Conservation (phyloP, 2,797 vertebrate genomes). For the Amblyopsis hoosieri region DNA sequence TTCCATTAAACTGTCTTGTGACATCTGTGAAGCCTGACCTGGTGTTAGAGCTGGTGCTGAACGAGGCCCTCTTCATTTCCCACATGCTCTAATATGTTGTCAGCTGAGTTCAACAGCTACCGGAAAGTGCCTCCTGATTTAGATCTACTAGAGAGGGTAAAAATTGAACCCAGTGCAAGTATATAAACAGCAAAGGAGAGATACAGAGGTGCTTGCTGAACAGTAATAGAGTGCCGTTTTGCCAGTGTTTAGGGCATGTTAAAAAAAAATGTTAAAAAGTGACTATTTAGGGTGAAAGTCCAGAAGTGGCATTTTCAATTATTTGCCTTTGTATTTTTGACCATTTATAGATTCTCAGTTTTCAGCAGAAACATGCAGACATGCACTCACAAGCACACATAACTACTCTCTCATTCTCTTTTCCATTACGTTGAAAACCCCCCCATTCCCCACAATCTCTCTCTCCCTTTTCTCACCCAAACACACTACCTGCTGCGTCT, state of each 20-base stretch:
- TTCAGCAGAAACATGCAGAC: neutral
- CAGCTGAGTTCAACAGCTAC: constrained; percentile 29
- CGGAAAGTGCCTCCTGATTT: constrained; percentile 67
- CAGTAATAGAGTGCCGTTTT: neutral
- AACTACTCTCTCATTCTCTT: neutral
- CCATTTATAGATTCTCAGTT: constrained; percentile 16
- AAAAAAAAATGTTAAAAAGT: too few species aligned
- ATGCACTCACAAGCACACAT: neutral
- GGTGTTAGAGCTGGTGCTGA: constrained; percentile 48
- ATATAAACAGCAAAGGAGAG: neutral
- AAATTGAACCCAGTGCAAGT: neutral
- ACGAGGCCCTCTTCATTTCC: constrained; percentile 32
- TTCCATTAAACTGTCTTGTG: constrained; percentile 78
- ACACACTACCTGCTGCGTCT: neutral
- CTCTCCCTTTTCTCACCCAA: neutral
- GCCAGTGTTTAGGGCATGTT: neutral
- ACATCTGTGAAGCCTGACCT: constrained; percentile 77
- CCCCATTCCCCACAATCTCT: neutral
- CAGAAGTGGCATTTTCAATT: constrained; percentile 5
- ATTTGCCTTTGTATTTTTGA: constrained; percentile 27
- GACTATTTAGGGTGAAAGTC: neutral
- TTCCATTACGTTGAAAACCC: too few species aligned
- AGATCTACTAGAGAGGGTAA: constrained; percentile 33
- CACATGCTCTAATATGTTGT: constrained; percentile 41
- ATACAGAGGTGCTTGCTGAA: neutral